Conservation (phyloP, 2,888 invertebrate genomes). For the Epinotia nisella region DNA sequence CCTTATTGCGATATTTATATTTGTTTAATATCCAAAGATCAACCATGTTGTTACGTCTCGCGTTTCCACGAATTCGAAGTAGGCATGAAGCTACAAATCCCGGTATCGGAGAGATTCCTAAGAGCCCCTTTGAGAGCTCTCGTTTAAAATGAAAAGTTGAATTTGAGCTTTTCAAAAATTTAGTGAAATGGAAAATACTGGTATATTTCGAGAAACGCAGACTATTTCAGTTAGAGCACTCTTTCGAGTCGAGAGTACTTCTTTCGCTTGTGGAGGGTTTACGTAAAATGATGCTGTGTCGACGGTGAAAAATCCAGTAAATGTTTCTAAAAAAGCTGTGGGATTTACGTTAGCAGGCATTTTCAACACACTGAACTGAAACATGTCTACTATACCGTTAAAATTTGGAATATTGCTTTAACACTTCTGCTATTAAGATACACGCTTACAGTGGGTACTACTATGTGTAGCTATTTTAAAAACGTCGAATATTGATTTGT, state of each 20-base stretch:
- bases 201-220: constrained; percentile 38
- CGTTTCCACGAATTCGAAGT: constrained; percentile 52
- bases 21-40: constrained; percentile 45
- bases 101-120: constrained; percentile 45
- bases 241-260: constrained; percentile 39
- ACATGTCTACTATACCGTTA: not conserved
- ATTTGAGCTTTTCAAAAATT: constrained; percentile 42
- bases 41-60: constrained; percentile 49
- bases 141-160: constrained; percentile 42
- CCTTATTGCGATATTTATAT: constrained; percentile 36
- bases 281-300: constrained; percentile 24
- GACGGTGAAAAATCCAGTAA: constrained; percentile 5
- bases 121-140: constrained; percentile 36
- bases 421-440: too few relatives aligned
- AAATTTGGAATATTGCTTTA: not conserved
- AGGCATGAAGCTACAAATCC: constrained; percentile 49
- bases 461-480: too few relatives aligned
- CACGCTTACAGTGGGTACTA: too few relatives aligned
- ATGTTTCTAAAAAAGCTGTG: not conserved
- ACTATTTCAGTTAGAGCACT: constrained; percentile 36
- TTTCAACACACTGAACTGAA: not conserved
- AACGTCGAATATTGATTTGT: too few relatives aligned
- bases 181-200: constrained; percentile 38
- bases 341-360: not conserved
- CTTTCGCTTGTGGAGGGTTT: constrained; percentile 25